Evolutionary conservation across 2,113 vertebrate species (phyloP).

Genomic region (Bufo bufo): DNA sequence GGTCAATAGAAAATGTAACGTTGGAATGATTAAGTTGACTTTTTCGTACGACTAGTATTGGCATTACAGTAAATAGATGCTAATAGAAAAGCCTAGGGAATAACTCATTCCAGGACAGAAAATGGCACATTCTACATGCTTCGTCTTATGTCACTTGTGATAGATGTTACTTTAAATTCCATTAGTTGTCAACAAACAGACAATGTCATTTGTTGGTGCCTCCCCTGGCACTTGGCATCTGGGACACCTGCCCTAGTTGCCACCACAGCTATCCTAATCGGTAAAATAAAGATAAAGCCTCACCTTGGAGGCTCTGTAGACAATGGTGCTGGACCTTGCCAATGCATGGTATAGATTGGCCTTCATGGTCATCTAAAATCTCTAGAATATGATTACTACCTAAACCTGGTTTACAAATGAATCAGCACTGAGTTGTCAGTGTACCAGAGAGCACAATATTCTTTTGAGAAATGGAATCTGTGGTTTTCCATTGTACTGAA

Average conservation of each 20-base stretch:
- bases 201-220: no score
- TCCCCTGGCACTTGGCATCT: no score
- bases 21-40: conserved; percentile 51
- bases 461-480: no score
- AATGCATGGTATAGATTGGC: no score
- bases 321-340: no score
- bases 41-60: conserved; percentile 65
- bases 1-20: conserved; percentile 71
- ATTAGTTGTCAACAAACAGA: not conserved
- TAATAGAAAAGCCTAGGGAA: conserved; percentile 65
- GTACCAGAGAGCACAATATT: not conserved
- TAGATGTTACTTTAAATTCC: not conserved
- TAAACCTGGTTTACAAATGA: not conserved
- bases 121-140: conserved; percentile 18
- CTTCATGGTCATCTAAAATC: not conserved
- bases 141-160: conserved; percentile 24
- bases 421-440: not conserved
- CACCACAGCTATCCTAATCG: no score
- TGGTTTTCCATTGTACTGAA: no score
- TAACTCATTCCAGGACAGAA: conserved; percentile 51
- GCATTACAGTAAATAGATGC: conserved; percentile 67
- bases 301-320: no score
- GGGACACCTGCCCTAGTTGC: no score
- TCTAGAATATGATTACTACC: not conserved
- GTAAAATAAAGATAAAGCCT: no score